These are phyloP conservation scores for Vicugna pacos DNA, from an alignment of 2,113 vertebrate species.

Conservation along the genomic window DNA sequence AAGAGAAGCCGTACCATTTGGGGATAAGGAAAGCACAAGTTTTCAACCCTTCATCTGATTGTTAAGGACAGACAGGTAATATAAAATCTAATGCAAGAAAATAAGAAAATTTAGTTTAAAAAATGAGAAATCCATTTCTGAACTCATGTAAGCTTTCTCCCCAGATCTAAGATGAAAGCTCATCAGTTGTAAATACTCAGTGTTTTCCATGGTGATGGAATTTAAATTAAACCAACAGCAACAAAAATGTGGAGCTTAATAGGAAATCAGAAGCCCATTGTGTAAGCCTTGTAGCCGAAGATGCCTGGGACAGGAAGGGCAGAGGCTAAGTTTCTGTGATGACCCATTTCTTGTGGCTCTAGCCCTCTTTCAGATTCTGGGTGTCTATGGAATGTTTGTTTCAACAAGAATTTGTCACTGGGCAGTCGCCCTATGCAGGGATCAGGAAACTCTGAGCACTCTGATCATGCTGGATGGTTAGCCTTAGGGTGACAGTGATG, in stretches of 20 bases:
- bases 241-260: background rate
- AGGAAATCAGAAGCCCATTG: background rate
- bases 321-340: background rate
- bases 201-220: background rate
- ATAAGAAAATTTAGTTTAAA: slow-evolving; percentile 46
- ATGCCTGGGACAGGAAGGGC: too few relatives aligned
- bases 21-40: background rate
- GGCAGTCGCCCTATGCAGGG: background rate
- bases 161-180: slow-evolving; percentile 41
- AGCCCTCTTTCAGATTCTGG: background rate
- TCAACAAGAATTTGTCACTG: background rate
- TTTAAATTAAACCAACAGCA: slow-evolving; percentile 25
- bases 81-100: slow-evolving; percentile 58
- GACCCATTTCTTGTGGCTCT: background rate
- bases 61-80: slow-evolving; percentile 55
- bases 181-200: slow-evolving; percentile 3
- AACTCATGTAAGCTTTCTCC: slow-evolving; percentile 42
- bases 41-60: slow-evolving; percentile 49
- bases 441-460: background rate
- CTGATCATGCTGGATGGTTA: background rate
- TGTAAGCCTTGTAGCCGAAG: background rate
- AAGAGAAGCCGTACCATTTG: slow-evolving; percentile 11
- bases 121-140: slow-evolving; percentile 54
- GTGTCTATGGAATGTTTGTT: background rate
- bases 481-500: background rate